Evolutionary conservation across 1,140 invertebrate genomes (phyloP).

Genomic region (Trichonephila clavipes): DNA sequence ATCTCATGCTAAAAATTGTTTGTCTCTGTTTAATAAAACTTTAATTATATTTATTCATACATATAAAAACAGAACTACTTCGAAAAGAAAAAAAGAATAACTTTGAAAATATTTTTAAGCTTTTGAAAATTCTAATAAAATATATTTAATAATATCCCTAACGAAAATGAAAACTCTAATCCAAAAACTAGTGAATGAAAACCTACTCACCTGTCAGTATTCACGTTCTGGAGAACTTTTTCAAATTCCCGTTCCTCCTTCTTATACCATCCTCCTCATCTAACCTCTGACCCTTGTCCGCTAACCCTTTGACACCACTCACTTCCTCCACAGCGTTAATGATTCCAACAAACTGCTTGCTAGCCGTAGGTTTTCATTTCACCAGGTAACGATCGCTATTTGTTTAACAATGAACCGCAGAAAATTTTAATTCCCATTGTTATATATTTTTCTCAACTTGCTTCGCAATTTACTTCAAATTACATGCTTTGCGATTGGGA

Average conservation of each 20-base stretch:
- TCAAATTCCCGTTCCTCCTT: not conserved
- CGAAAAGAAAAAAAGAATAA: no score
- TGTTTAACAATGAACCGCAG: conserved; percentile 2
- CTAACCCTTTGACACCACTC: conserved; percentile 8
- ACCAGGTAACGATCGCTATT: not conserved
- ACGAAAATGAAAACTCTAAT: not conserved
- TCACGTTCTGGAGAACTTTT: not conserved
- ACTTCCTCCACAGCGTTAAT: conserved; percentile 16
- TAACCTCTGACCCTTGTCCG: conserved; percentile 18
- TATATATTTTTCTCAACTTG: not conserved
- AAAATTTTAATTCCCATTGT: not conserved
- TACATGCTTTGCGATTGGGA: not conserved
- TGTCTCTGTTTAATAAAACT: no score
- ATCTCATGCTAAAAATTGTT: no score
- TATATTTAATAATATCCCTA: no score
- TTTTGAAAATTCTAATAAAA: no score
- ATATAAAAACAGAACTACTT: no score
- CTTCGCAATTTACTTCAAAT: not conserved
- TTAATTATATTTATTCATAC: no score
- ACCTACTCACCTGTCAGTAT: not conserved
- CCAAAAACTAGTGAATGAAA: not conserved
- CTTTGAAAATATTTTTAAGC: no score
- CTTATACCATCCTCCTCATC: conserved; percentile 23
- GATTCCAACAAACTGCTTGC: not conserved
- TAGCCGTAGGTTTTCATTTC: not conserved